These are phyloP conservation scores for Eulithis prunata DNA, from an alignment of 2,888 invertebrate species.

Conservation along the genomic window DNA sequence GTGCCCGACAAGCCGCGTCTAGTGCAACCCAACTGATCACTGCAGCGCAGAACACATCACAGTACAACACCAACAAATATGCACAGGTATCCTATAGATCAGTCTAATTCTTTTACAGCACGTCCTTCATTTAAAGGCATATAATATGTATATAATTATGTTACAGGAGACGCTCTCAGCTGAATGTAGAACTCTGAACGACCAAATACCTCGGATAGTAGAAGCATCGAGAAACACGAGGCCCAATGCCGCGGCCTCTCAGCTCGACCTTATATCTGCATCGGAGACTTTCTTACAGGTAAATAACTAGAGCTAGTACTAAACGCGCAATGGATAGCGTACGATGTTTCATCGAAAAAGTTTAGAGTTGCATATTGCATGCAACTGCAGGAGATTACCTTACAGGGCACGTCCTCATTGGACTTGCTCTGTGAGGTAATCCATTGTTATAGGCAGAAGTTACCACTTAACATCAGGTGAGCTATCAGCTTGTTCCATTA, in stretches of 20 bases:
- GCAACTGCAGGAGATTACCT: too few species aligned
- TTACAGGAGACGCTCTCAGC: constrained; percentile 88
- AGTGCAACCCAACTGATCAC: constrained; percentile 96
- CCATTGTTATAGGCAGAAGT: too few species aligned
- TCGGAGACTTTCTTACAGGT: constrained; percentile 93
- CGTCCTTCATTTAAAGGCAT: too few species aligned
- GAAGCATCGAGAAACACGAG: constrained; percentile 89
- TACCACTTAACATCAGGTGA: too few species aligned
- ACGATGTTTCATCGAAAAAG: too few species aligned
- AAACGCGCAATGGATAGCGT: too few species aligned
- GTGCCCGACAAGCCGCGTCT: constrained; percentile 93
- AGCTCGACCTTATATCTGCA: constrained; percentile 92
- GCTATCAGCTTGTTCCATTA: too few species aligned
- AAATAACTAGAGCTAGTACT: background rate
- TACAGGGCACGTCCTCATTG: too few species aligned
- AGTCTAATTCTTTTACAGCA: too few species aligned
- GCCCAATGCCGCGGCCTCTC: constrained; percentile 90
- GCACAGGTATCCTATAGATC: too few species aligned
- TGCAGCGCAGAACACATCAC: constrained; percentile 92
- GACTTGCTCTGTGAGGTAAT: too few species aligned
- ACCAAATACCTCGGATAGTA: constrained; percentile 91
- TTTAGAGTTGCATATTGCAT: too few species aligned
- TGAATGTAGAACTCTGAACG: constrained; percentile 90
- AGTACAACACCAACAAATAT: constrained; percentile 88
- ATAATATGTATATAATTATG: background rate